Base-by-base conservation (phyloP, 2,888 invertebrate genomes). In the Hypsopygia costalis region DNA sequence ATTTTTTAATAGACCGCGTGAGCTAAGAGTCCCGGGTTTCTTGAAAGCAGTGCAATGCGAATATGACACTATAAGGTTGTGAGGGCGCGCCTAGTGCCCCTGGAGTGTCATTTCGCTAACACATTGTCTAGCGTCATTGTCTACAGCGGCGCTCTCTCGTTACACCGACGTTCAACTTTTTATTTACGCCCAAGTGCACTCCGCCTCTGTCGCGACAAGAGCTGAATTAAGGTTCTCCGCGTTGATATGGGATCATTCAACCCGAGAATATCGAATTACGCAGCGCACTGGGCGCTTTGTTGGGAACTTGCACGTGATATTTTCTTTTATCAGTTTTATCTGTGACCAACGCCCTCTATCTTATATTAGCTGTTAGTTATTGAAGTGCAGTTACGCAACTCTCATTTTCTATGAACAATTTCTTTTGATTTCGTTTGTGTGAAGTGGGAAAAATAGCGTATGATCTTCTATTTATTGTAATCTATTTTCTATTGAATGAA, bases 211-310 rank as follows among this genome's bases (percentile, higher is more conserved):
- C 74, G 66, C 70, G 75, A 75, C 68, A 74, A 82, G 85, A 76
- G 81, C 78, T 74, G 85, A 85, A 87, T 86, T 85, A 87, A 83
- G 82, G 82, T 75, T 77, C 85, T 85, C 77, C 56, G 66, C 70
- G 75, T 73, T 81, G 85, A 86, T 87, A 87, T 87, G 87, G 87
- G 87, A 85, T 81, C 83, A 88, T 88, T 88, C 87, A 88, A 83
- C 87, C 76, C 74, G 66, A 69, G 75, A 70, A 81, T 85, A 87
- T 88, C 81, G 77, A 77, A 85, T 88, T 87, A 85, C 87, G 70
- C 77, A 76, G 80, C 66, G 76, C 72, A 69, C 73, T 80, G 80
- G 75, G 79, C 77, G 79, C 86, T 79, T 86, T 86, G 85, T 86
- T 71, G 70, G 71, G 63, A 70, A 77, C 76, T 80, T 80, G 82